Conservation (phyloP, 2,797 vertebrate species). For the Chloroceryle inda region DNA sequence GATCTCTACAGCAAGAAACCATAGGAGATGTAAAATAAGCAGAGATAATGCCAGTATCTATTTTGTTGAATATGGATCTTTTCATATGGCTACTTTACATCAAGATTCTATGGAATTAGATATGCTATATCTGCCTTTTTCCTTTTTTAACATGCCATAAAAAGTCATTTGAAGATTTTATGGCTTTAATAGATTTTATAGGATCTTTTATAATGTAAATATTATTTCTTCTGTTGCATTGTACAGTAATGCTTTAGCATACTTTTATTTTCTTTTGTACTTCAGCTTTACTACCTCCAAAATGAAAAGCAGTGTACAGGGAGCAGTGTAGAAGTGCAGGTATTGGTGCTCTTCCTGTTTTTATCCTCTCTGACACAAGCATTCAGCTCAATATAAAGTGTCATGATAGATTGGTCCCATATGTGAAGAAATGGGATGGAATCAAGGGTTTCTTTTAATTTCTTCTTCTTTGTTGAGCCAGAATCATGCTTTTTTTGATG, state of each 20-base stretch:
- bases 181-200: constrained; percentile 6
- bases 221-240: background rate
- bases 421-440: constrained; percentile 10
- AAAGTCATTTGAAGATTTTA: constrained; percentile 18
- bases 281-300: constrained; percentile 18
- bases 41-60: background rate
- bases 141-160: background rate
- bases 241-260: background rate
- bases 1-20: background rate
- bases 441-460: constrained; percentile 1
- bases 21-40: background rate
- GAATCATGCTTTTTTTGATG: background rate
- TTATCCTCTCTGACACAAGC: constrained; percentile 17
- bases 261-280: background rate
- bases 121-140: background rate
- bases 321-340: background rate
- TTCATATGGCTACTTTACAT: background rate
- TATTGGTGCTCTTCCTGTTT: constrained; percentile 56
- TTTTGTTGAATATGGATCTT: background rate
- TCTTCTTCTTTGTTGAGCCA: background rate
- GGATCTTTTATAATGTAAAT: background rate
- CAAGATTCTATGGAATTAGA: background rate
- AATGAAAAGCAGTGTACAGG: constrained; percentile 9
- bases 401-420: constrained; percentile 42
- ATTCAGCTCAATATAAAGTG: constrained; percentile 49